Base-by-base conservation (phyloP, 2,888 invertebrate species). In the Sinelater perroti region DNA sequence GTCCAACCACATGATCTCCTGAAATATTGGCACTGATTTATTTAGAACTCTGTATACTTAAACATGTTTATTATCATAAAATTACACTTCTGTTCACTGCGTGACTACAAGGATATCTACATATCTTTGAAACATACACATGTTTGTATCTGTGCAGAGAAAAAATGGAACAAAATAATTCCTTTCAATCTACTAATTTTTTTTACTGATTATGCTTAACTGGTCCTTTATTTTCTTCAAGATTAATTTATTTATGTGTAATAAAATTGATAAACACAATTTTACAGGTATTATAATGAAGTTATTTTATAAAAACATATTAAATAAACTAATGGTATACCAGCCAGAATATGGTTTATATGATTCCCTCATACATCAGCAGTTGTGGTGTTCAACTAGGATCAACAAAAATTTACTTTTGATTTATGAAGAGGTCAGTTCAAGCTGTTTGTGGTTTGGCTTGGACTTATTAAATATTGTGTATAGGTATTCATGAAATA, bases 401-500 rank as follows among this genome's bases (percentile, higher is more conserved):
- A 44, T 54, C 1, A 11, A 24, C 26, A 30, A 17, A 10, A 45
- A 50, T 10, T 17, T 59, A 3, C 16, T 31, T 13, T 3, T 38
- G n/a, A 7, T 54, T 2, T 54, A 44, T 8, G 11, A 44, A 49
- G 50, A 59, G 50, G 59, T 59, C 5, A n/a, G 28, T 50, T 10
- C 13, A 16, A 24, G 10, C 1, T 10, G 21, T 18, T 35, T 49
- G 6, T 3, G 13, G 2, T n/a, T n/a, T n/a, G n/a, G n/a, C n/a
- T 13, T n/a, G 11, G 10, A 51, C 17, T n/a, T 24, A 24, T 4
- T 11, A 4, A 30, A 10, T 30, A 11, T 10, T 17, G 8, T 17
- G 36, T 53, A 10, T 33, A 60, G 60, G 28, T 60, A 6, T 60
- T 60, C 28, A 6, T 7, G 8, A 26, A 50, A 35, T 20, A 44